phyloP scores from a whole-genome alignment of 2,888 invertebrate genomes.

The Gasteruption jaculator region DNA sequence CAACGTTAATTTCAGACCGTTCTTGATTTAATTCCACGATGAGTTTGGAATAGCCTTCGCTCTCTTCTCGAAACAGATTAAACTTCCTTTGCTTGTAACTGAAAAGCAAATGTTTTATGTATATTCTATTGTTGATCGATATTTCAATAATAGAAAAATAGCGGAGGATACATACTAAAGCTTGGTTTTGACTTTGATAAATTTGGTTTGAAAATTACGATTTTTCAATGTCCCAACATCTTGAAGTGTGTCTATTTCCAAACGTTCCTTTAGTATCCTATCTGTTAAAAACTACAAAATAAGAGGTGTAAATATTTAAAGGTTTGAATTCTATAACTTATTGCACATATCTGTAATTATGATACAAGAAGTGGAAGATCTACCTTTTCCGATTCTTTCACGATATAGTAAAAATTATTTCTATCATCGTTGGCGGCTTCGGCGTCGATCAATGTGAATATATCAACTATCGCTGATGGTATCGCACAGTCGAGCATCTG shows the following conservation, averaged over 20 bases:
- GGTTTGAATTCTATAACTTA: too few species aligned
- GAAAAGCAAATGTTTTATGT: constrained; percentile 41
- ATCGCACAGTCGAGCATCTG: constrained; percentile 75
- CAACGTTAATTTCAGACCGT: constrained; percentile 59
- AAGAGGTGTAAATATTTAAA: constrained; percentile 15
- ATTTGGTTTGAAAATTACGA: constrained; percentile 87
- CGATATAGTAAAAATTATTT: constrained; percentile 70
- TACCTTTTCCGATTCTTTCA: constrained; percentile 77
- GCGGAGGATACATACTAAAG: constrained; percentile 76
- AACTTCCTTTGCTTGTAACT: constrained; percentile 99
- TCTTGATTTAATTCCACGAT: constrained; percentile 91
- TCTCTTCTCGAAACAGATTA: constrained; percentile 97
- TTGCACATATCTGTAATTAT: neutral
- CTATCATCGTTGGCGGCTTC: constrained; percentile 76
- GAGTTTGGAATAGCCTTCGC: constrained; percentile 97
- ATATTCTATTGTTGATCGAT: neutral
- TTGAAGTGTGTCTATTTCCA: constrained; percentile 91
- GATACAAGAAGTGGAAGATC: neutral
- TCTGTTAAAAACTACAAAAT: constrained; percentile 66
- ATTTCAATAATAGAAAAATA: constrained; percentile 7
- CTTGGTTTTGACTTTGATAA: constrained; percentile 97
- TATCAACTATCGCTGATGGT: constrained; percentile 79
- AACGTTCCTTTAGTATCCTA: constrained; percentile 81
- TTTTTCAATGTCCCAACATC: constrained; percentile 88
- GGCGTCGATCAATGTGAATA: constrained; percentile 79